These are phyloP conservation scores for Ormyrus rosae DNA, from an alignment of 2,888 invertebrate species.

Conservation along the genomic window DNA sequence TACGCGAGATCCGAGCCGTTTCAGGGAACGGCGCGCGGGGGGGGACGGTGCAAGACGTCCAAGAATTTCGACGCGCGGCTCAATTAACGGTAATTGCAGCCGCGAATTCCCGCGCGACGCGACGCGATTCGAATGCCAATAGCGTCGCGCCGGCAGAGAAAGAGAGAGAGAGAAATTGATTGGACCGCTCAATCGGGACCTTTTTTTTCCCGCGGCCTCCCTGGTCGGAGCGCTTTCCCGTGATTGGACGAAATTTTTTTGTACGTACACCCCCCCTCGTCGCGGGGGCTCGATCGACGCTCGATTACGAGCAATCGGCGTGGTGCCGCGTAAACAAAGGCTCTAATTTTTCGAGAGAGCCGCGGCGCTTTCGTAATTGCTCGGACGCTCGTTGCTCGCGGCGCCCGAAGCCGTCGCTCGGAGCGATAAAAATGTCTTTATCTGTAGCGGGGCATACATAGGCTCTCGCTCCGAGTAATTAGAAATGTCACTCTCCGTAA, in stretches of 20 bases:
- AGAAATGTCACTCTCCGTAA: no score
- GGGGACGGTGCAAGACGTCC: background rate
- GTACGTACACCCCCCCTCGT: background rate
- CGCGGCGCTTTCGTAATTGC: no score
- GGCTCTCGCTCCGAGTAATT: no score
- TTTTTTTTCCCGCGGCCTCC: slow-evolving; percentile 11
- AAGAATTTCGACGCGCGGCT: slow-evolving; percentile 62
- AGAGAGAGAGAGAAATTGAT: slow-evolving; percentile 38
- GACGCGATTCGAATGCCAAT: slow-evolving; percentile 65
- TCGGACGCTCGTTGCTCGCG: no score
- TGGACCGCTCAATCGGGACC: slow-evolving; percentile 20
- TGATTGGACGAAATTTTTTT: slow-evolving; percentile 34
- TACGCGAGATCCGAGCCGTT: background rate
- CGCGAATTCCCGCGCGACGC: slow-evolving; percentile 61
- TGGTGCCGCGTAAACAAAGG: no score
- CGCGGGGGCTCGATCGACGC: no score
- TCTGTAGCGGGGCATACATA: no score
- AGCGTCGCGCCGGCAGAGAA: slow-evolving; percentile 39
- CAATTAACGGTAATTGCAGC: slow-evolving; percentile 67
- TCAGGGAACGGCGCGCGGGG: background rate
- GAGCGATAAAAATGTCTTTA: no score
- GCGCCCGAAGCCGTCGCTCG: no score
- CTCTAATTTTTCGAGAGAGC: no score
- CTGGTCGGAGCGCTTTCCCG: slow-evolving; percentile 18
- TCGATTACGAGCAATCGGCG: no score